phyloP scores from a whole-genome alignment of 2,113 vertebrate genomes.

The Montifringilla adamsi region DNA sequence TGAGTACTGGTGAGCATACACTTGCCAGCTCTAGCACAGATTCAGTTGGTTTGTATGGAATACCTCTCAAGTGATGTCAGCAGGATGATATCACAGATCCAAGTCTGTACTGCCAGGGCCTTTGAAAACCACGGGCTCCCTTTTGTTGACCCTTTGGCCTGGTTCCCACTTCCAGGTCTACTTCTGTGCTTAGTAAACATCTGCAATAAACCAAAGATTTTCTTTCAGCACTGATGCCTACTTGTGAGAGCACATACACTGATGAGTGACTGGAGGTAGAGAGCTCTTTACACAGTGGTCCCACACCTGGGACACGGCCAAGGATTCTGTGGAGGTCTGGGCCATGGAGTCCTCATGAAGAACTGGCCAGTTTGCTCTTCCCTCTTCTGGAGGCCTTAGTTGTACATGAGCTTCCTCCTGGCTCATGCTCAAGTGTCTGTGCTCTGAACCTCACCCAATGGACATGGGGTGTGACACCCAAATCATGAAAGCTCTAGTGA shows the following conservation, averaged over 20 bases:
- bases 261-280: fast-evolving
- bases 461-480: background rate
- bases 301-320: background rate
- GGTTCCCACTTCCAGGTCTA: background rate
- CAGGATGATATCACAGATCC: background rate
- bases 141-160: background rate
- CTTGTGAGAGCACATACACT: background rate
- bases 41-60: background rate
- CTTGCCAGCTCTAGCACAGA: background rate
- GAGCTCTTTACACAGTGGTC: background rate
- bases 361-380: background rate
- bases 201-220: background rate
- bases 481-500: background rate
- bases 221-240: background rate
- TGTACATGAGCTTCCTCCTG: background rate
- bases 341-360: background rate
- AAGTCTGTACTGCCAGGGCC: background rate
- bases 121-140: background rate
- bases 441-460: background rate
- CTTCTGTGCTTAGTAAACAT: background rate
- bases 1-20: background rate
- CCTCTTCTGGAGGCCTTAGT: background rate
- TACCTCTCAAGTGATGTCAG: background rate
- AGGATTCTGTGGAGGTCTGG: background rate
- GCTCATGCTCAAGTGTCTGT: fast-evolving